Evolutionary conservation across 2,888 invertebrate genomes (phyloP), one percentile per base, ranked within the genome.

Genomic region (Sarcophaga carnaria): DNA sequence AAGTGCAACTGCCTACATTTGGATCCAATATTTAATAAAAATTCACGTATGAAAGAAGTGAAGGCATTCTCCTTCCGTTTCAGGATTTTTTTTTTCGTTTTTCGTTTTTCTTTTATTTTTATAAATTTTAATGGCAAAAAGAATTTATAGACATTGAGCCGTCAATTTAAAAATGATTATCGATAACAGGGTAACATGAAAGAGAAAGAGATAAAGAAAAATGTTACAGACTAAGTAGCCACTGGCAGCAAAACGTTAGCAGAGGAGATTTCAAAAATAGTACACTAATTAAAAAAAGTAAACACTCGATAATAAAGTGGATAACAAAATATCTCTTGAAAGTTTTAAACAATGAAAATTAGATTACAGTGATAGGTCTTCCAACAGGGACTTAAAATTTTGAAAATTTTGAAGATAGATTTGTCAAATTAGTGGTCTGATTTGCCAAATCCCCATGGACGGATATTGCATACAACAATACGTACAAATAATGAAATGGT

Each of bases 81-180:
- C 37, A 37, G 37, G 37, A 37, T 37, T 37, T 37, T 37, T 37
- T 37, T 6, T 37, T 37, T 2, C 0, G 10, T 37, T 64, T 63
- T 80, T 60, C 22, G 5, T 49, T 59, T 17, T 27, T 60, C 45
- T 49, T 64, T 70, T 47, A 4, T 11, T 49, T 54, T 70, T 47
- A 3, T 5, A 25, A 5, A 20, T 60, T 59, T 45, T 14, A 66
- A 54, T 45, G 27, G n/a, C 5, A 63, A 27, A 54, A 8, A 62
- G 59, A 49, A 78, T 14, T 54, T 49, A 66, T 25, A 78, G 76
- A 83, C 77, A 82, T 77, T 77, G 71, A 71, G 71, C 71, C 60
- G 72, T 78, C 77, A 71, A 77, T 83, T 71, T 25, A 64, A 77
- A 67, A 83, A 49, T 78, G n/a, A 75, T 69, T 81, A 47, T 62